Base-by-base conservation (phyloP, 2,888 invertebrate species). In the Amphimallon solstitiale region DNA sequence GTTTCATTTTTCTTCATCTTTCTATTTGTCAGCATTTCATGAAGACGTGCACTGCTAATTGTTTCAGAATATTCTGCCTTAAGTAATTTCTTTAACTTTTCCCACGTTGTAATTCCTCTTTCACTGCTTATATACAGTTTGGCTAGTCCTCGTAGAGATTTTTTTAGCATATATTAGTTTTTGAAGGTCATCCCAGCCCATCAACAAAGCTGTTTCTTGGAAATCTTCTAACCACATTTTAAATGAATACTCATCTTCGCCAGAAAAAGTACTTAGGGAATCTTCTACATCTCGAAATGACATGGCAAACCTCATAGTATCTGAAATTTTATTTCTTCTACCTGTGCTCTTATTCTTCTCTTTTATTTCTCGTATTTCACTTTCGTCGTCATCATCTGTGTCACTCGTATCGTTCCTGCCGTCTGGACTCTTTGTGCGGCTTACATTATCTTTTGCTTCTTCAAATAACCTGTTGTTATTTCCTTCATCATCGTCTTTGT, bases 1-100 rank as follows among this genome's bases (percentile, higher is more conserved):
- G 75, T 75, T 68, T 81, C 79, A 12, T 75, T 72, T 15, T 65
- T 71, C 12, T 74, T 72, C 69, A 77, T 80, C 40, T 75, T 79
- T 15, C 76, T 64, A 7, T 68, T 54, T 23, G 69, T 66, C 14
- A 75, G 38, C 23, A 70, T 23, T 43, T 74, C 67, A 60, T 73
- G 73, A 14, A 68, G 9, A 17, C 48, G 40, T 34, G 69, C 70
- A 70, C 70, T 74, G 48, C 46, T 74, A 5, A 68, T 63, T 67
- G 69, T 72, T 3, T 59, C 59, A 35, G 67, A 65, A 62, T 72
- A 76, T 71, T 76, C 74, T 19, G 63, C 63, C n/a, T 66, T 59
- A 37, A 76, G 35, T 17, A 6, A 35, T 43, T 60, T 67, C 65
- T 71, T 76, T 23, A 74, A 62, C 56, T 14, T 70, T 35, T 17